Evolutionary conservation across 2,797 vertebrate genomes (phyloP).

Genomic region (Tachyglossus aculeatus): DNA sequence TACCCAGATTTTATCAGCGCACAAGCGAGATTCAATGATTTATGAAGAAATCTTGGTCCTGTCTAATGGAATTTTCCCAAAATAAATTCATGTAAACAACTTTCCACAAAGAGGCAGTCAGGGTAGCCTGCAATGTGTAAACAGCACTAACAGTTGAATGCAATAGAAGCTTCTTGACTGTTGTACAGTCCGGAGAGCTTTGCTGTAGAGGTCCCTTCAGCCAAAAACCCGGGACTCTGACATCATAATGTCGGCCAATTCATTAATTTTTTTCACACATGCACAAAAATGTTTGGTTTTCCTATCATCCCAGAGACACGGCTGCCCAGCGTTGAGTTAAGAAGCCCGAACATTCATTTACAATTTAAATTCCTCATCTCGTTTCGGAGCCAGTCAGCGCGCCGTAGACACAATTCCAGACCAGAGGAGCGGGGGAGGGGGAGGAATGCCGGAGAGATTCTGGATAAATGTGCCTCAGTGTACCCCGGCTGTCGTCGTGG

Average conservation of each 20-base stretch:
- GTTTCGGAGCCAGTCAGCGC: slow-evolving; percentile 28
- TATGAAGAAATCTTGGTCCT: slow-evolving; percentile 86
- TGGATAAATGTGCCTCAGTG: slow-evolving; percentile 35
- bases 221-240: slow-evolving; percentile 87
- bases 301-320: slow-evolving; percentile 58
- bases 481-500: background rate
- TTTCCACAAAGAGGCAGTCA: slow-evolving; percentile 92
- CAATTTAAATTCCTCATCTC: slow-evolving; percentile 37
- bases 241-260: slow-evolving; percentile 78
- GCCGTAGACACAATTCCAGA: slow-evolving; percentile 10
- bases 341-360: slow-evolving; percentile 27
- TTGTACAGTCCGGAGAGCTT: slow-evolving; percentile 78
- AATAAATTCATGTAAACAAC: slow-evolving; percentile 96
- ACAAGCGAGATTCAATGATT: slow-evolving; percentile 93
- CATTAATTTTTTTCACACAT: slow-evolving; percentile 62
- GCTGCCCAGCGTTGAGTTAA: slow-evolving; percentile 39
- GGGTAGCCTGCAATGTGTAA: slow-evolving; percentile 89
- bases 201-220: slow-evolving; percentile 81
- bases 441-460: background rate
- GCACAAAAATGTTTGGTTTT: slow-evolving; percentile 57
- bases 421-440: slow-evolving; percentile 2
- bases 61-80: slow-evolving; percentile 96
- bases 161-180: slow-evolving; percentile 89
- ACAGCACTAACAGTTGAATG: slow-evolving; percentile 89
- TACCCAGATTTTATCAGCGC: slow-evolving; percentile 89